phyloP scores from a whole-genome alignment of 2,113 vertebrate genomes.

The Zosterops japonicus region DNA sequence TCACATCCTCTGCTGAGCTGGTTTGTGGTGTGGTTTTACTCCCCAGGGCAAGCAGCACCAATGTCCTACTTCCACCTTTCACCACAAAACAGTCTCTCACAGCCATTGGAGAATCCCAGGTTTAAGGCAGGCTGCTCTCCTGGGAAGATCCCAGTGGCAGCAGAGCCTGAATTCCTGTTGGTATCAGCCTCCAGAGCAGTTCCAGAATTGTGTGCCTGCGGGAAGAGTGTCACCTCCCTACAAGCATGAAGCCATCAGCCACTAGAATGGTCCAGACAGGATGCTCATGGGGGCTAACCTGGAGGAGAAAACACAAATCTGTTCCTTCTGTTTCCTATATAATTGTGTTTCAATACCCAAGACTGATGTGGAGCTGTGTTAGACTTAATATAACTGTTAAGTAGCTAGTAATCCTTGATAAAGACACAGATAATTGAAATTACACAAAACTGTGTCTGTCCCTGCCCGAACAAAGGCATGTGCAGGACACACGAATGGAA shows the following conservation, averaged over 20 bases:
- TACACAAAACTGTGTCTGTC: background rate
- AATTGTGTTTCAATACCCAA: background rate
- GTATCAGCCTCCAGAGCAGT: background rate
- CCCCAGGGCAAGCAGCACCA: background rate
- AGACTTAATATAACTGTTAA: background rate
- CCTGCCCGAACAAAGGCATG: background rate
- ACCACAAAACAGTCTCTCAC: accelerated
- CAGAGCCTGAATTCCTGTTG: background rate
- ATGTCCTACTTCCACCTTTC: background rate
- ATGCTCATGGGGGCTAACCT: background rate
- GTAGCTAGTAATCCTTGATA: background rate
- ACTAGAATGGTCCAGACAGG: background rate
- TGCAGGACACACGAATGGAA: background rate
- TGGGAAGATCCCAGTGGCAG: background rate
- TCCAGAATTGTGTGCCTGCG: background rate
- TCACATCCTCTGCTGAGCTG: background rate
- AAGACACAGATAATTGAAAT: background rate
- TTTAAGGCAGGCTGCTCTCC: background rate
- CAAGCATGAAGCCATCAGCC: background rate
- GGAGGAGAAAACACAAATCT: background rate
- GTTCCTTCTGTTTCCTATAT: background rate
- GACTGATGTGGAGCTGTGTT: background rate
- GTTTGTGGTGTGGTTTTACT: background rate
- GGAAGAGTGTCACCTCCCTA: background rate
- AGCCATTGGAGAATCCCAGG: background rate